phyloP scores from a whole-genome alignment of 2,113 vertebrate species.

The Plectropomus leopardus region DNA sequence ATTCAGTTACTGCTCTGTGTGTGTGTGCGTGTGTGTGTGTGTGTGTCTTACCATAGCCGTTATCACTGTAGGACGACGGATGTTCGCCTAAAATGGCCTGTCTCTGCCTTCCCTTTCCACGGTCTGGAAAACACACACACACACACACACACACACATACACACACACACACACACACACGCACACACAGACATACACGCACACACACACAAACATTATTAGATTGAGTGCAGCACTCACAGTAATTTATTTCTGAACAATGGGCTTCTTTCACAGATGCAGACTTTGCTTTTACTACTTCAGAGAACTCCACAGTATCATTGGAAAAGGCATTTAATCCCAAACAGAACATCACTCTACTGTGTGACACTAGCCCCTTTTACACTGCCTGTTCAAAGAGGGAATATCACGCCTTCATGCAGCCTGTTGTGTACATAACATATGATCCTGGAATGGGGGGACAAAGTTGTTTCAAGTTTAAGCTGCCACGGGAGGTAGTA shows the following conservation, averaged over 20 bases:
- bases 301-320: neutral
- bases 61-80: conserved; percentile 87
- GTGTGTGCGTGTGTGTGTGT: conserved; percentile 10
- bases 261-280: neutral
- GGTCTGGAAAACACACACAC: conserved; percentile 86
- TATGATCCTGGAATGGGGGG: too few relatives aligned
- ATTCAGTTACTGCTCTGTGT: conserved; percentile 22
- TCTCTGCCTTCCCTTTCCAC: conserved; percentile 93
- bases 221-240: neutral
- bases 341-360: neutral
- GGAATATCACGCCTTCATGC: too few relatives aligned
- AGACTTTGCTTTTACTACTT: conserved; percentile 4
- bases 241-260: neutral
- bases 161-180: conserved; percentile 1
- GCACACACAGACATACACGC: conserved; percentile 54
- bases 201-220: conserved; percentile 30
- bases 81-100: conserved; percentile 98
- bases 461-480: too few relatives aligned
- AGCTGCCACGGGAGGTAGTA: too few relatives aligned
- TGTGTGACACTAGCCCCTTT: neutral
- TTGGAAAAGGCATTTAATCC: neutral
- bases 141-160: conserved; percentile 36
- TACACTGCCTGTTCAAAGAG: too few relatives aligned
- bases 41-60: conserved; percentile 92
- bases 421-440: too few relatives aligned